Evolutionary conservation across 2,113 vertebrate species (phyloP).

Genomic region (Pterocles burchelli): DNA sequence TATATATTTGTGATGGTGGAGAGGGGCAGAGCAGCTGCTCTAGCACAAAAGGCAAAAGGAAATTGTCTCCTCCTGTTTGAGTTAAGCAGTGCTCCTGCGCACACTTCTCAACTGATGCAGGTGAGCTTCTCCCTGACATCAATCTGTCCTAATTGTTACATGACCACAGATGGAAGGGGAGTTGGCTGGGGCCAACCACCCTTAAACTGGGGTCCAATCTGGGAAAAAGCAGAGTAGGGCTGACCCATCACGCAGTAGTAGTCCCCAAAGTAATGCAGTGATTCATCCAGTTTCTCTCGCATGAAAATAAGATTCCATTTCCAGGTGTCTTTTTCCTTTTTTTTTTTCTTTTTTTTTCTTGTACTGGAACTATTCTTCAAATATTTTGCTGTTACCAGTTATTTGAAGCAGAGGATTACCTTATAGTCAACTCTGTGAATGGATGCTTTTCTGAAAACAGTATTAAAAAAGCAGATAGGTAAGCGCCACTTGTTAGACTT

Average conservation of each 20-base stretch:
- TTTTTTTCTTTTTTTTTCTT: not conserved
- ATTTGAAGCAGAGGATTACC: not conserved
- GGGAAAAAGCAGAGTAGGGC: not conserved
- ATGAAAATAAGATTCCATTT: not conserved
- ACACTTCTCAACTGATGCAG: not conserved
- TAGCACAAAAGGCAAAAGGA: not conserved
- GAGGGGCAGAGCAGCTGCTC: not conserved
- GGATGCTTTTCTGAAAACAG: not conserved
- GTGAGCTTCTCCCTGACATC: not conserved
- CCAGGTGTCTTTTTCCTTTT: not conserved
- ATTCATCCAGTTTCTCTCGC: not conserved
- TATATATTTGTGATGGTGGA: not conserved
- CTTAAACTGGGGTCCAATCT: not conserved
- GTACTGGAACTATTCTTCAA: not conserved
- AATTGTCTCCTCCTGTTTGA: not conserved
- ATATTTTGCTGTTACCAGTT: not conserved
- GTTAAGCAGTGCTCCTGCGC: not conserved
- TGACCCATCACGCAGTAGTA: not conserved
- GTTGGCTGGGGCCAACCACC: not conserved
- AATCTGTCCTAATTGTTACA: not conserved
- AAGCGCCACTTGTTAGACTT: not conserved
- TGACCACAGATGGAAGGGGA: not conserved
- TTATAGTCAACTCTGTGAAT: not conserved
- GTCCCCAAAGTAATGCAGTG: not conserved
- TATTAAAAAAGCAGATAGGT: not conserved